Evolutionary conservation across 1,140 invertebrate species (phyloP), one percentile per base, ranked within the genome.

Genomic region (Drosophila quadrilineata): DNA sequence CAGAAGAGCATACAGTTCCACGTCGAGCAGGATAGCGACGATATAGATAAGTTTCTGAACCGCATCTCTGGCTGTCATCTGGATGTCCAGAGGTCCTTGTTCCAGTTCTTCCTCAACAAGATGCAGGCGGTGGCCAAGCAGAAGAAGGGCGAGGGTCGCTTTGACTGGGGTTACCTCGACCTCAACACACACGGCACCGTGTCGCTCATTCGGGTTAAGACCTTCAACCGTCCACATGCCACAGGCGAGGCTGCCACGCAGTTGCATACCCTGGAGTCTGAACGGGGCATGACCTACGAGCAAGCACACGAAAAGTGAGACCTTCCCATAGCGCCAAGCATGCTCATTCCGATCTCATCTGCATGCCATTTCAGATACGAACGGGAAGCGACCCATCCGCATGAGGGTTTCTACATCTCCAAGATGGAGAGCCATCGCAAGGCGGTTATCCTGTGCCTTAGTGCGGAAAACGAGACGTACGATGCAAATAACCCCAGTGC

Each of bases 31-130:
- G 98, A 99, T 71, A 97, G 97, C 88, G 97, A 96, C 87, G 98
- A 98, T 88, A 99, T 99, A 92, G 96, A 96, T 48, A 99, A 99
- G 91, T 99, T 99, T 91, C 92, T 99, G 2, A 99, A 99, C 88
- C 92, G 99, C 66, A 98, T 99, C 66, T 92, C 99, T 3, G 98
- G 98, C 10, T 97, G 99, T 93, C 96, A 96, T 0, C 98, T 99
- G 0, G 95, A 98, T 14, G 89, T 99, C 35, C 99, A 99, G 90
- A 99, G 99, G 91, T 91, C 95, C 35, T 90, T 99, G 0, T 99
- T 99, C 90, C 95, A 97, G 75, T 99, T 99, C 90, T 99, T 99
- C 88, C 97, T 96, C 0, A 96, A 98, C 87, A 98, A 97, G 0
- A 91, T 99, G 22, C 93, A 94, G 14, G 94, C 95, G 0, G 95